A percentile compares a stretch with the other conserved stretches of the same genome.
Evolutionary conservation across 1,140 invertebrate genomes (phyloP).

Genomic region (Tribolium castaneum): DNA sequence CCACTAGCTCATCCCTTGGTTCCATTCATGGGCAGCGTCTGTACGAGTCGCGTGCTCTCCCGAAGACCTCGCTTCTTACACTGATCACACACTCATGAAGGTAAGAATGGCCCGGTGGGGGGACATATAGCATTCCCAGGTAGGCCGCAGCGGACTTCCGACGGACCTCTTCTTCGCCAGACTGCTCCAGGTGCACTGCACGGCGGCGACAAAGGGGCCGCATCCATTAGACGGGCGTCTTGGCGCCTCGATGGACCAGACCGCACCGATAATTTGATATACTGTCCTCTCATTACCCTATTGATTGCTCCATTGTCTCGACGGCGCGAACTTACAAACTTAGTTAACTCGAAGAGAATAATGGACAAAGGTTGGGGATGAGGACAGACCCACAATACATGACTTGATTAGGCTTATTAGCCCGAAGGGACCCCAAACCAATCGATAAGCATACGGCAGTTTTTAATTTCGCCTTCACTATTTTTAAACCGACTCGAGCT

Average conservation of each 20-base stretch:
- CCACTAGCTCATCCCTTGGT: slow-evolving; percentile 39
- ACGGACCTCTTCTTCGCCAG: slow-evolving; percentile 44
- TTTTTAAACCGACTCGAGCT: no score
- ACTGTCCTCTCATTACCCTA: slow-evolving; percentile 65
- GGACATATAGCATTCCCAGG: slow-evolving; percentile 61
- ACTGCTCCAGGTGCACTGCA: slow-evolving; percentile 23
- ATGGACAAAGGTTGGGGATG: slow-evolving; percentile 58
- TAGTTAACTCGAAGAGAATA: slow-evolving; percentile 58
- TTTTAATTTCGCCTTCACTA: no score
- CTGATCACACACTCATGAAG: slow-evolving; percentile 64
- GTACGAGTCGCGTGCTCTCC: slow-evolving; percentile 58
- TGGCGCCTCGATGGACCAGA: slow-evolving; percentile 54
- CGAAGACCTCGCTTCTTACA: slow-evolving; percentile 63
- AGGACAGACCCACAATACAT: slow-evolving; percentile 49
- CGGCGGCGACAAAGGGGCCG: slow-evolving; percentile 30
- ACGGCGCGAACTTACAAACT: slow-evolving; percentile 55
- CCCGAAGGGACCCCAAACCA: neutral
- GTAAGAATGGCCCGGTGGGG: slow-evolving; percentile 63
- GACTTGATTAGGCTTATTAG: slow-evolving; percentile 52
- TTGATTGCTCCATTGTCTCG: slow-evolving; percentile 65
- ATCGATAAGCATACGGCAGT: neutral
- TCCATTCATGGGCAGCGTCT: slow-evolving; percentile 55
- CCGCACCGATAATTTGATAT: slow-evolving; percentile 65
- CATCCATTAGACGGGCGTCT: slow-evolving; percentile 48
- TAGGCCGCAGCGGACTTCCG: slow-evolving; percentile 53